Base-by-base conservation (phyloP, 2,797 vertebrate genomes). In the Ciconia nigra region DNA sequence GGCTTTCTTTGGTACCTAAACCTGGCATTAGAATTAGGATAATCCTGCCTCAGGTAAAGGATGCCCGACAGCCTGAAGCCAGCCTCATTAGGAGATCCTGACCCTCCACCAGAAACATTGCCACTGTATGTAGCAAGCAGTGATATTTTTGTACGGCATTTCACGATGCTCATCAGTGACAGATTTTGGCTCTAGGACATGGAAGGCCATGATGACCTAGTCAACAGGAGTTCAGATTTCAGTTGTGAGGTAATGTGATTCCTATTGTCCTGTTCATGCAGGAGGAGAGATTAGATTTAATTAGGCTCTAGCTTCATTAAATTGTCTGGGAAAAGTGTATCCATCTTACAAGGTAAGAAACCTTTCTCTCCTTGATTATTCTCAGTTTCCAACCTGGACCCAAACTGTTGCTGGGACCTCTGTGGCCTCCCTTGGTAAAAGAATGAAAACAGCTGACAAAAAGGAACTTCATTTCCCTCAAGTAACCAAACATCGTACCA, bases 101-200 rank as follows among this genome's bases (percentile, higher is more conserved):
- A 54, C 20, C 35, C 13, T 69, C 18, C 54, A 52, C 21, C 11
- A 17, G 54, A 46, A 57, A 19, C 5, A 19, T 16, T 63, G 10
- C 7, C 11, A 8, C 12, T 51, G 12, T 7, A 1, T 16, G 29
- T 21, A 29, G 22, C 15, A 33, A 72, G 33, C 13, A n/a, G 20
- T 11, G 18, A 42, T 47, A 9, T 11, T 47, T 86, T 31, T 33
- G 25, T 16, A 11, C 2, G 1, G 13, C 12, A 4, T 37, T 78
- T 74, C 14, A 3, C 14, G 33, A 59, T 2, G 7, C 7, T 51
- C 11, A 5, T 3, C 1, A 0, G 31, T 28, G 42, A 51, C 17
- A 47, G 58, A 42, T 51, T 61, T 86, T 78, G 76, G 33, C 21
- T 80, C 21, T 51, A 46, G 29, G 13, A 76, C 14, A 13, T 8